These are phyloP conservation scores for Apeltes quadracus DNA, from an alignment of 2,113 vertebrate genomes.

Conservation along the genomic window DNA sequence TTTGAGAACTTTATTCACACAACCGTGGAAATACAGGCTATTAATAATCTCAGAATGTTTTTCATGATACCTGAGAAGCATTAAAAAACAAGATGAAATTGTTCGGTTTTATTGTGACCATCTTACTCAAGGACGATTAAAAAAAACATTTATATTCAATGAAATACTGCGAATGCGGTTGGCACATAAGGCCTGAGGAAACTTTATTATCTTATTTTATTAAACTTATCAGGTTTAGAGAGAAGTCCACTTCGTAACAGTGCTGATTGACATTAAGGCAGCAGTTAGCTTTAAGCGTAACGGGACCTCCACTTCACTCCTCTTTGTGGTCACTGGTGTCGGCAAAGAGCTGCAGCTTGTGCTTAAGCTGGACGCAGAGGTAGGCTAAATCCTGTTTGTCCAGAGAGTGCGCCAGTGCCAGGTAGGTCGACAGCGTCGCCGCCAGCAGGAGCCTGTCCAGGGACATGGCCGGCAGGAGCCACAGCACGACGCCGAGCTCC, in stretches of 20 bases:
- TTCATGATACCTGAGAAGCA: too few relatives aligned
- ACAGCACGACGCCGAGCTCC: slow-evolving; percentile 87
- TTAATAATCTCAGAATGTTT: too few relatives aligned
- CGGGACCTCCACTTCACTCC: slow-evolving; percentile 53
- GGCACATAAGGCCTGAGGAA: slow-evolving; percentile 18
- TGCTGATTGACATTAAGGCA: slow-evolving; percentile 2
- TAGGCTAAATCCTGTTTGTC: slow-evolving; percentile 88
- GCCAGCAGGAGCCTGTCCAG: slow-evolving; percentile 87
- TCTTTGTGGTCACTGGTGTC: slow-evolving; percentile 48
- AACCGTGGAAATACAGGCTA: too few relatives aligned
- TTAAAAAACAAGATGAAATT: neutral
- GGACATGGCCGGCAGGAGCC: slow-evolving; percentile 86
- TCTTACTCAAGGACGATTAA: neutral
- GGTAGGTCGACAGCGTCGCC: slow-evolving; percentile 81
- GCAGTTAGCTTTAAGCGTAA: neutral
- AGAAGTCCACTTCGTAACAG: neutral
- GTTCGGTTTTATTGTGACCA: neutral
- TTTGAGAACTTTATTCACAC: neutral
- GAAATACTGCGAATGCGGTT: slow-evolving; percentile 9
- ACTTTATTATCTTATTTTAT: too few relatives aligned
- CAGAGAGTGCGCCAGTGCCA: slow-evolving; percentile 85
- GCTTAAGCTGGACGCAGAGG: slow-evolving; percentile 82
- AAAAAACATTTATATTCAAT: neutral
- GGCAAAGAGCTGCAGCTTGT: slow-evolving; percentile 83
- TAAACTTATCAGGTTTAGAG: neutral